Conservation (phyloP, 2,113 vertebrate species). For the Bungarus multicinctus region DNA sequence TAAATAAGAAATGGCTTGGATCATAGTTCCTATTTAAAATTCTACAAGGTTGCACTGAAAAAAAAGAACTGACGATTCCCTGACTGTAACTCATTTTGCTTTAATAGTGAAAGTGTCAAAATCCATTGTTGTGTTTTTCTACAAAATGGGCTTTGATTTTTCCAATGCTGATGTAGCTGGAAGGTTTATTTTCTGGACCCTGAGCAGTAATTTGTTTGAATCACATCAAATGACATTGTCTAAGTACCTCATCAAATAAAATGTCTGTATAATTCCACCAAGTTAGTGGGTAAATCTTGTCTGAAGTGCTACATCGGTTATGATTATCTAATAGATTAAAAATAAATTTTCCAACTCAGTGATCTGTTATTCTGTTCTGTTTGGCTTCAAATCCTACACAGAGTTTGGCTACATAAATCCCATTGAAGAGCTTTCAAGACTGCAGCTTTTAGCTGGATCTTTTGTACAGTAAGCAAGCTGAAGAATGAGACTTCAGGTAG, state of each 20-base stretch:
- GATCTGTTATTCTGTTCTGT: not conserved
- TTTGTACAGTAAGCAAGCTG: not conserved
- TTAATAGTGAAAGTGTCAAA: conserved; percentile 32
- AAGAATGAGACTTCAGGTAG: not conserved
- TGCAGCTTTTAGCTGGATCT: not conserved
- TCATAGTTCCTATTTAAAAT: conserved; percentile 16
- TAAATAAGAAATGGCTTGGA: not conserved
- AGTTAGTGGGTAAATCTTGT: conserved; percentile 37
- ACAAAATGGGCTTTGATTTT: conserved; percentile 28
- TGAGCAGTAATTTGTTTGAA: conserved; percentile 31
- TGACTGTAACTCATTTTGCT: conserved; percentile 27
- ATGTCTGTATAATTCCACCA: conserved; percentile 24
- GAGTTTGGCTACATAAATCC: not conserved
- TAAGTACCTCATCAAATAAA: conserved; percentile 31
- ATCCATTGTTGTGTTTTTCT: conserved; percentile 42
- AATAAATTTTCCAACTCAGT: conserved; percentile 23
- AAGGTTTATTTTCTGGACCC: conserved; percentile 42
- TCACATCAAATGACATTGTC: conserved; percentile 27
- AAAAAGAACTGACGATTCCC: conserved; percentile 20
- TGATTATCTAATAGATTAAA: conserved; percentile 19
- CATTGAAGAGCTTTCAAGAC: not conserved
- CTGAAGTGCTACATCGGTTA: conserved; percentile 16
- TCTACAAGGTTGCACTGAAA: not conserved
- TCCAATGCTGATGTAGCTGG: conserved; percentile 33
- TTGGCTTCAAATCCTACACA: not conserved